These are phyloP conservation scores for Mesorhabditis sp. DNA, from an alignment of 2,888 invertebrate species.

Conservation along the genomic window DNA sequence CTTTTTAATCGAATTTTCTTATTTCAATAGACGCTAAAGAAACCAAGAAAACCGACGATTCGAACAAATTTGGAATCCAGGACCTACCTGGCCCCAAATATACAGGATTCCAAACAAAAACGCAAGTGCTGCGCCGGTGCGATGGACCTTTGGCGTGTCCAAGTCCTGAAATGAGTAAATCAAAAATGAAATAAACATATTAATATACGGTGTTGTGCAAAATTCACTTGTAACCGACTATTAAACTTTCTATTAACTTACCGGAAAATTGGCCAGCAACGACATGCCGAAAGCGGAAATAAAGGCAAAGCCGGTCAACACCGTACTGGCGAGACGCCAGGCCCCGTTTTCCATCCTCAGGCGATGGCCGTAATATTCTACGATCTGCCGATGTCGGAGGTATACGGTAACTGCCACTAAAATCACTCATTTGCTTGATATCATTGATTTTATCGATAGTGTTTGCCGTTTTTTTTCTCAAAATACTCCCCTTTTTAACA, in stretches of 20 bases:
- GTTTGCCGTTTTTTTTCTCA: no score
- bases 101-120: neutral
- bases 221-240: no score
- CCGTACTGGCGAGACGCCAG: slow-evolving; percentile 16
- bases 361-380: slow-evolving; percentile 41
- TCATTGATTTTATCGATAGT: no score
- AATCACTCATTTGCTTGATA: no score
- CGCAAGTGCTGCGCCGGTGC: neutral
- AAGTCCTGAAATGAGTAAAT: neutral
- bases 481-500: no score
- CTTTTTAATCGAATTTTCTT: no score
- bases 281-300: slow-evolving; percentile 20
- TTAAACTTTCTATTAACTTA: neutral
- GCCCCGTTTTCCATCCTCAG: slow-evolving; percentile 25
- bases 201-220: no score
- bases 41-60: no score
- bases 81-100: neutral
- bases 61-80: neutral
- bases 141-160: neutral
- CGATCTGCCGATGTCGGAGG: slow-evolving; percentile 36
- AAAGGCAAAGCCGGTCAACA: slow-evolving; percentile 15
- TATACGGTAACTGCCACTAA: slow-evolving; percentile 30
- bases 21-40: no score
- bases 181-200: no score
- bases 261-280: slow-evolving; percentile 24